Percentiles rank a stretch among this genome's conserved stretches.
These are phyloP conservation scores for Gryllus longicercus DNA, from an alignment of 2,888 invertebrate genomes.

Conservation along the genomic window DNA sequence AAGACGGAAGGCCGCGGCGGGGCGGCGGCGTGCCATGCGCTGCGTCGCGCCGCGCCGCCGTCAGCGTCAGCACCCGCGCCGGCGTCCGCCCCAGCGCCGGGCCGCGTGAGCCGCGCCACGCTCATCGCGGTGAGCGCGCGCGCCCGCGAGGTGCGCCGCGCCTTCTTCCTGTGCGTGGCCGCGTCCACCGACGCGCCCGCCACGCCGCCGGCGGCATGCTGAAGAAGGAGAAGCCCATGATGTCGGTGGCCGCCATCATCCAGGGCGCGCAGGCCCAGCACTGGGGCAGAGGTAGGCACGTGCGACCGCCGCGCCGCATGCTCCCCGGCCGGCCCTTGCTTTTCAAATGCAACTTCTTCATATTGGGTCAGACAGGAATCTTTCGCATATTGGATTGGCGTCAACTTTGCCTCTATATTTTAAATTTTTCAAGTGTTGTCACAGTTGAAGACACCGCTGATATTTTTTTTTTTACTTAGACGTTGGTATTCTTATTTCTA, in stretches of 20 bases:
- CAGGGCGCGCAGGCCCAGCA: slow-evolving; percentile 62
- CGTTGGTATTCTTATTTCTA: too few relatives aligned
- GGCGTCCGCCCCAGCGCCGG: neutral
- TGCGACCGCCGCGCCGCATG: neutral
- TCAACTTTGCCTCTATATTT: too few relatives aligned
- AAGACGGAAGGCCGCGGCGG: slow-evolving; percentile 25
- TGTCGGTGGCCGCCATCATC: slow-evolving; percentile 80
- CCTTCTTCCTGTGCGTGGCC: slow-evolving; percentile 32
- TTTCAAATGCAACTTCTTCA: too few relatives aligned
- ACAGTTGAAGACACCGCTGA: too few relatives aligned
- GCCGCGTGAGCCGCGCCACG: too few relatives aligned
- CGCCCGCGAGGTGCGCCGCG: slow-evolving; percentile 20
- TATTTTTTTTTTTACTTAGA: too few relatives aligned
- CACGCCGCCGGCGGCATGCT: slow-evolving; percentile 52
- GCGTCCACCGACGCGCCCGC: neutral
- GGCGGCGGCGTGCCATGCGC: neutral
- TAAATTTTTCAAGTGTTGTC: too few relatives aligned
- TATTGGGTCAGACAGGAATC: too few relatives aligned
- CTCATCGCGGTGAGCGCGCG: slow-evolving; percentile 21
- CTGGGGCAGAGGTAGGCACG: slow-evolving; percentile 53
- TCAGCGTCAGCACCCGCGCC: neutral
- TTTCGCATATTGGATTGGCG: too few relatives aligned
- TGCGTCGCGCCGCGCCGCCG: neutral
- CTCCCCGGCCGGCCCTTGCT: too few relatives aligned
- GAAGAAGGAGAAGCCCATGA: slow-evolving; percentile 84